phyloP scores from a whole-genome alignment of 2,888 invertebrate genomes.

The Dryobota labecula region DNA sequence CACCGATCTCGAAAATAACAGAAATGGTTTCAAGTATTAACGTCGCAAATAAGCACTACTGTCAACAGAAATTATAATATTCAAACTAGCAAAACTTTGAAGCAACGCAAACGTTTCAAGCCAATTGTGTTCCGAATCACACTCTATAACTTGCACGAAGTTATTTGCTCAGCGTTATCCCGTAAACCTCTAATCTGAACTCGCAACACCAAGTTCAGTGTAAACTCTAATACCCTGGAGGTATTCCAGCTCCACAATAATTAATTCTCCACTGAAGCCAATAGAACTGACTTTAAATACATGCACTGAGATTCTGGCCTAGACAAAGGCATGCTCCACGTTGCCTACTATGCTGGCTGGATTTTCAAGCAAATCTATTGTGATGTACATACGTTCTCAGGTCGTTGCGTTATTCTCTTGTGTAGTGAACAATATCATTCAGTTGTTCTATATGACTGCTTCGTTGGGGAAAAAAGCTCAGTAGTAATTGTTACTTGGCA shows the following conservation, averaged over 20 bases:
- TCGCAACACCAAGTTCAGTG: conserved; percentile 57
- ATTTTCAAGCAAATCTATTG: conserved; percentile 55
- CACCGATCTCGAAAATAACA: conserved; percentile 4
- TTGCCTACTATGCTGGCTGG: conserved; percentile 33
- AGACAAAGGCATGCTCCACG: conserved; percentile 55
- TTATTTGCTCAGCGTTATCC: conserved; percentile 57
- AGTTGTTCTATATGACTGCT: conserved; percentile 25
- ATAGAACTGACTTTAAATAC: conserved; percentile 57
- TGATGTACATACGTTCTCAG: conserved; percentile 35
- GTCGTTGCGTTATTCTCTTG: conserved; percentile 34
- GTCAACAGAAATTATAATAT: conserved; percentile 37
- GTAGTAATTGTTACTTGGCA: conserved; percentile 10
- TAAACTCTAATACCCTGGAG: conserved; percentile 61
- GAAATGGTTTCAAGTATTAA: not conserved
- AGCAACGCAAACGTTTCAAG: conserved; percentile 32
- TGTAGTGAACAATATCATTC: conserved; percentile 25
- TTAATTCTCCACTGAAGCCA: conserved; percentile 68
- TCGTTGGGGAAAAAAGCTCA: conserved; percentile 23
- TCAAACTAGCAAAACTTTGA: conserved; percentile 32
- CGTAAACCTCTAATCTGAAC: conserved; percentile 58
- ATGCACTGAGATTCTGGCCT: conserved; percentile 40
- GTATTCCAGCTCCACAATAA: conserved; percentile 65
- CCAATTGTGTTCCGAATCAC: conserved; percentile 52
- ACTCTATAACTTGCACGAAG: conserved; percentile 45
- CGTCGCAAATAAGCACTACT: conserved; percentile 17